Evolutionary conservation across 2,113 vertebrate genomes (phyloP), one percentile per base, ranked within the genome.

Genomic region (Prietella phreatophila): DNA sequence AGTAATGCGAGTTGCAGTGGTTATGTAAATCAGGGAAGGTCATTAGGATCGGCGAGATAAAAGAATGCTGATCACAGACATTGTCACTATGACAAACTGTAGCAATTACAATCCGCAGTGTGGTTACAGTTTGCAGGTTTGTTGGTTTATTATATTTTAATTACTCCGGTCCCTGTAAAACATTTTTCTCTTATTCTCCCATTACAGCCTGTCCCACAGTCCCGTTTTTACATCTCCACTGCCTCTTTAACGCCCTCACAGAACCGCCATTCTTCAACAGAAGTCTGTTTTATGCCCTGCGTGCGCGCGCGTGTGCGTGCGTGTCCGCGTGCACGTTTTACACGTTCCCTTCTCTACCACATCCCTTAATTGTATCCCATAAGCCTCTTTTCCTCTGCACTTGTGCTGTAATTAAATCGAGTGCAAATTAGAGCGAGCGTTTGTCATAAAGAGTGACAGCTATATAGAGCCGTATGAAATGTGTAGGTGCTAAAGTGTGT

Each of bases 321-420:
- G 81, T 75, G 63, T 83, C n/a, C 82, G 36, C n/a, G 27, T 47
- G 36, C 63, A 65, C 36, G 20, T 42, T 42, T 15, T 78, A 15
- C 10, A 78, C 47, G 4, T 17, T 55, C 15, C 7, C n/a, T 10
- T 81, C 55, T 9, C 53, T 56, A 33, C n/a, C 79, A 81, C 55
- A 58, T 33, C 79, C 27, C 30, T 22, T 33, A 53, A 67, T 67
- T 50, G 82, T 67, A 53, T 39, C 63, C 33, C 27, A 19, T 84
- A 25, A 84, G n/a, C 47, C 30, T 55, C 63, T 84, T 53, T 84
- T 33, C 53, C 30, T 53, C 82, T 73, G 69, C 67, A 71, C 69
- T 22, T 71, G 42, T 69, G 63, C 42, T 84, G 83, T 20, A 42
- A 53, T 69, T 84, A 55, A 84, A 69, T 33, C 2, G 6, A 30